Base-by-base conservation (phyloP, 1,140 invertebrate species). In the Piezodorus guildinii region DNA sequence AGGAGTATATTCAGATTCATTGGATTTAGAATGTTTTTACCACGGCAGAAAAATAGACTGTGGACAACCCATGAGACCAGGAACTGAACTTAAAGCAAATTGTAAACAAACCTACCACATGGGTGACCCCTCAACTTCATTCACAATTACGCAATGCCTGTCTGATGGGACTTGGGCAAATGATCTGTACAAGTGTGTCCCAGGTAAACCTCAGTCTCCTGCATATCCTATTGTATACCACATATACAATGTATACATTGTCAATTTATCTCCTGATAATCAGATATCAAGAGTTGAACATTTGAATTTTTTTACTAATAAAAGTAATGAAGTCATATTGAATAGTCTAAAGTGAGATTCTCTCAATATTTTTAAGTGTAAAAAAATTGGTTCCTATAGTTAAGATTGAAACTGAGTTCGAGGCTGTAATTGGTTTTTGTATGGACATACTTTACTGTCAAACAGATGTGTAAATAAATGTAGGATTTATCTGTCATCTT, bases 21-120 rank as follows among this genome's bases (percentile, higher is more conserved):
- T 67, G 43, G 60, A 65, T 51, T 30, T 65, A 25, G n/a, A 6
- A 3, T 67, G 63, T 45, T 16, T 16, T 43, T 66, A 62, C 56
- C 16, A 16, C 16, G 66, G 66, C 17, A 19, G 43, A 1, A 1
- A 17, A 27, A 54, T 62, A 6, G 25, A 39, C 19, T 67, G 66
- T 52, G 19, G 10, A n/a, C 30, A 56, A 21, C 39, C 46, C 0
- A n/a, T 56, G 49, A 39, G n/a, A 4, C 63, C 63, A 25, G 63
- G 61, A 3, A 67, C 66, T 14, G 45, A 30, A 43, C 63, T 52
- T 16, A 21, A 17, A 8, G 21, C 51, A 0, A 43, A 65, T 59
- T 67, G 66, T 30, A 65, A 65, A 51, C 51, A 27, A 19, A 34
- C 60, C 6, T 65, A 44, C 34, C 44, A 66, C 17, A 21, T 49